Conservation (phyloP, 2,888 invertebrate species). For the Ctena decussata region DNA sequence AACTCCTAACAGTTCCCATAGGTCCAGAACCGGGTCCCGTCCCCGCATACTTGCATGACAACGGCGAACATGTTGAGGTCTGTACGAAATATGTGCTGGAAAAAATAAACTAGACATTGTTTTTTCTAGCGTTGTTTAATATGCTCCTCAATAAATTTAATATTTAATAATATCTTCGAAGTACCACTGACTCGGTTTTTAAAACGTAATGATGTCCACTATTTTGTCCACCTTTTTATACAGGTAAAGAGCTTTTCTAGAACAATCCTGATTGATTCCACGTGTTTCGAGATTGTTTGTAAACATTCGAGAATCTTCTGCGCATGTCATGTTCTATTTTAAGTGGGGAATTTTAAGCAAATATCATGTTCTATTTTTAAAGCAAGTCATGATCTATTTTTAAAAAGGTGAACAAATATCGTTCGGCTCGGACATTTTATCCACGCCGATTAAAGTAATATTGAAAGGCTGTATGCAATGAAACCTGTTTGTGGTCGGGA, state of each 20-base stretch:
- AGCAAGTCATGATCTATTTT: not conserved
- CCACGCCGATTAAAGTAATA: too few species aligned
- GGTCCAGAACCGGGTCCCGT: not conserved
- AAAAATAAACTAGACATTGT: too few species aligned
- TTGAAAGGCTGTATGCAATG: too few species aligned
- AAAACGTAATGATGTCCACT: too few species aligned
- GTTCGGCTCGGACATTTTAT: too few species aligned
- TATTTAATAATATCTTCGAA: not conserved
- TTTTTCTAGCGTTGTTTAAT: too few species aligned
- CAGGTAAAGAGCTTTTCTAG: not conserved
- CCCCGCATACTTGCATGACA: not conserved
- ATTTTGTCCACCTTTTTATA: too few species aligned
- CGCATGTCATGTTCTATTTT: slow-evolving; percentile 10
- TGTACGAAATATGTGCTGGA: not conserved
- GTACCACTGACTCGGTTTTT: too few species aligned
- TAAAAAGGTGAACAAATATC: too few species aligned
- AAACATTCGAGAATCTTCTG: slow-evolving; percentile 4
- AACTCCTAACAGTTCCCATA: not conserved
- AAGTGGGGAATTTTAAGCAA: not conserved
- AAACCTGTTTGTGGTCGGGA: too few species aligned
- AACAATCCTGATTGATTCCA: not conserved
- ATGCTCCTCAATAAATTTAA: not conserved
- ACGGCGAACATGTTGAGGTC: not conserved
- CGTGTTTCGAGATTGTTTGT: not conserved
- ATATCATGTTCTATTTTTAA: not conserved